Evolutionary conservation across 2,113 vertebrate species (phyloP), one percentile per base, ranked within the genome.

Genomic region (Baryphthengus martii): DNA sequence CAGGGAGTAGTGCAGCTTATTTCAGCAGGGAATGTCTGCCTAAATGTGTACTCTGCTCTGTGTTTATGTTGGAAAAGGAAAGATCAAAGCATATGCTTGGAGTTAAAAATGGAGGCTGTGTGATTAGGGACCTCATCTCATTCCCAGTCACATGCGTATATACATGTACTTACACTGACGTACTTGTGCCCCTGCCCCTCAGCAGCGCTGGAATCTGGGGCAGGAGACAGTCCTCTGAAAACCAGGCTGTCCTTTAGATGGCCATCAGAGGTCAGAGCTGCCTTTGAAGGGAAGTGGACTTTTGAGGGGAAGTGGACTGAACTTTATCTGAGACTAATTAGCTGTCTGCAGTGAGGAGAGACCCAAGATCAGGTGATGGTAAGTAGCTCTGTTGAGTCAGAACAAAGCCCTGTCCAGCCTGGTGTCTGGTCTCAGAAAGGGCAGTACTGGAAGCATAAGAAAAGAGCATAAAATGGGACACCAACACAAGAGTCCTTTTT

Each of bases 231-330:
- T 21, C 37, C 72, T 39, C 73, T 37, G 62, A 21, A 80, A 80
- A 49, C 16, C 5, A 56, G 42, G 71, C 61, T 86, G 83, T 88
- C 78, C 92, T 68, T 56, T 59, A 59, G 26, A n/a, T 40, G 89
- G 61, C 95, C 95, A 71, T 96, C 85, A 94, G 94, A 94, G 90
- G 90, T 86, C 90, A 86, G 91, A 67, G 85, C 93, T 90, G 92
- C 76, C 70, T 88, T 74, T 85, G 72, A 78, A 71, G 63, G 88
- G 44, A 93, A 56, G 55, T 25, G 65, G 59, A 59, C 47, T 88
- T 88, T 71, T 85, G 72, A 71, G 63, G 59, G 85, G 49, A 93
- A 56, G 59, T 33, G 65, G 59, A 59, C 47, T 88, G 47, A 67
- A 52, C 29, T 44, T 91, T 77, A 47, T 42, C 72, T 50, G 62